phyloP scores from a whole-genome alignment of 2,888 invertebrate genomes.

The Nematopogon swammerdamellus region DNA sequence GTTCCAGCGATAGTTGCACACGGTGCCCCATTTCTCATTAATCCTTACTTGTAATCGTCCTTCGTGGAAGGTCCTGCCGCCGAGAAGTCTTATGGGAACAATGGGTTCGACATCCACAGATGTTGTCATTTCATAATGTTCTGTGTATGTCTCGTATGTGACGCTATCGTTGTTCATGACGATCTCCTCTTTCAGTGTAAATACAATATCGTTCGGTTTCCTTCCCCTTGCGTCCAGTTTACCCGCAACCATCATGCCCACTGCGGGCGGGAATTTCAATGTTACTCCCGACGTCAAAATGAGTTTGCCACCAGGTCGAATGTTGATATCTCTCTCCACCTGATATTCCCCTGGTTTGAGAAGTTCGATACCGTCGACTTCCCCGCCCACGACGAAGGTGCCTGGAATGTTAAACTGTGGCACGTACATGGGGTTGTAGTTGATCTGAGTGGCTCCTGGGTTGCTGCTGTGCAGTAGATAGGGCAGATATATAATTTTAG shows the following conservation, averaged over 20 bases:
- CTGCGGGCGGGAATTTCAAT: constrained; percentile 84
- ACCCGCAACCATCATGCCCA: constrained; percentile 96
- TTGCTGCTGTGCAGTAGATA: constrained; percentile 88
- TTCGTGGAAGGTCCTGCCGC: constrained; percentile 77
- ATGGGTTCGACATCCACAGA: constrained; percentile 59
- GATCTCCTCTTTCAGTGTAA: constrained; percentile 76
- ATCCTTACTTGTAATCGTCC: constrained; percentile 85
- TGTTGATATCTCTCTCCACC: constrained; percentile 92
- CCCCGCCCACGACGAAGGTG: constrained; percentile 78
- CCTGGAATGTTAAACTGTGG: constrained; percentile 72
- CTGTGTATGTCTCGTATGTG: constrained; percentile 55
- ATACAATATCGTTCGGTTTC: constrained; percentile 73
- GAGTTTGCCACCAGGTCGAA: constrained; percentile 89
- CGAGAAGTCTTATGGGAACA: constrained; percentile 74
- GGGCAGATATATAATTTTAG: constrained; percentile 87
- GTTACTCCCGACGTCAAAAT: constrained; percentile 86
- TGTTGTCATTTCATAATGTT: constrained; percentile 57
- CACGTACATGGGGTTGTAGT: constrained; percentile 71
- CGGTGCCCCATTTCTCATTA: constrained; percentile 92
- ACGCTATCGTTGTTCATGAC: constrained; percentile 62
- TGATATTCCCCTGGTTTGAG: constrained; percentile 82
- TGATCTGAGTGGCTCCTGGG: constrained; percentile 80
- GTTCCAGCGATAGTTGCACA: constrained; percentile 96
- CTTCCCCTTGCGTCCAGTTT: constrained; percentile 80
- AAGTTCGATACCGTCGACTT: constrained; percentile 87